Percentiles rank a stretch among this genome's conserved stretches.
Evolutionary conservation across 2,113 vertebrate species (phyloP).

Genomic region (Hippocampus comes): DNA sequence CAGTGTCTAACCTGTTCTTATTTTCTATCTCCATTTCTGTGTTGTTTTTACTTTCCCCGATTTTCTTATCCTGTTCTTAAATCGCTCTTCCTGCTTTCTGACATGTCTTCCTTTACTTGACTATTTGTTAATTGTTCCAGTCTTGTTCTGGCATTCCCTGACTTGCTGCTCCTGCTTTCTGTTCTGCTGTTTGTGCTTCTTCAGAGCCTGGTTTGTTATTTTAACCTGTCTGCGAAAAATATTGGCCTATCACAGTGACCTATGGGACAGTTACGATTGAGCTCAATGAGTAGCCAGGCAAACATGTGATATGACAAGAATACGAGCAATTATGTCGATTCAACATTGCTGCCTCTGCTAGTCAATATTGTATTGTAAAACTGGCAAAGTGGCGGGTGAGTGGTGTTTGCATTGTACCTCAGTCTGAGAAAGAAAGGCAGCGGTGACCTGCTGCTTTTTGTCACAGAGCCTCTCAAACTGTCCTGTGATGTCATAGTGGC

Average conservation of each 20-base stretch:
- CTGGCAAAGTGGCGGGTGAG: neutral
- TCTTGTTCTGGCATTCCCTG: neutral
- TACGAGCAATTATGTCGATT: neutral
- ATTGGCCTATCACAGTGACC: no score
- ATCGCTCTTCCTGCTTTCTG: neutral
- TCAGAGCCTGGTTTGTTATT: no score
- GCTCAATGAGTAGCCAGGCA: neutral
- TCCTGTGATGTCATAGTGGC: slow-evolving; percentile 61
- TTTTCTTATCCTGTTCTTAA: neutral
- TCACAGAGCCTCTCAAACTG: slow-evolving; percentile 54
- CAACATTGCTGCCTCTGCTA: neutral
- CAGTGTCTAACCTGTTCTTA: no score
- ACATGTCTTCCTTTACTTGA: no score
- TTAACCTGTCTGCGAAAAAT: no score
- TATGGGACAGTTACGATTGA: neutral
- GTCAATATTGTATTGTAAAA: neutral
- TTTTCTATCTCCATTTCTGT: neutral
- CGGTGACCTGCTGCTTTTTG: neutral
- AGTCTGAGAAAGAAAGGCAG: slow-evolving; percentile 54
- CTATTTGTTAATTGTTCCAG: neutral
- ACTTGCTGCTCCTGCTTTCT: neutral
- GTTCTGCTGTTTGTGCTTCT: no score
- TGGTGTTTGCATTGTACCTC: slow-evolving; percentile 49
- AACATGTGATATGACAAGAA: neutral
- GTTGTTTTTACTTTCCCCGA: neutral